Percentiles rank a stretch among this genome's conserved stretches.
Evolutionary conservation across 2,797 vertebrate species (phyloP).

Genomic region (Coregonus sp.): DNA sequence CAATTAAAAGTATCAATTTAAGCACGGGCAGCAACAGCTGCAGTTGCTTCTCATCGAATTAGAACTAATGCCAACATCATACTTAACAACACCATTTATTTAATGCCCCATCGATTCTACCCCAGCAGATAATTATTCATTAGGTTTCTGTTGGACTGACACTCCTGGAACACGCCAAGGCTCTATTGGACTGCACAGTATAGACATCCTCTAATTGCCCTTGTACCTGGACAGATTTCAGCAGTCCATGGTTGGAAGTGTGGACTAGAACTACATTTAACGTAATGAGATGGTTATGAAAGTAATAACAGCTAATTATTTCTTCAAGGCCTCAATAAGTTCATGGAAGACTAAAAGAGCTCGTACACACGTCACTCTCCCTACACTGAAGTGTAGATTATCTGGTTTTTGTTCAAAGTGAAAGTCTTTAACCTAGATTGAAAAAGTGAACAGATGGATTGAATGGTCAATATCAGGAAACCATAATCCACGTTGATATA

Average conservation of each 20-base stretch:
- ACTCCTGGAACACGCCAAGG: background rate
- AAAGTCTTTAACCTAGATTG: background rate
- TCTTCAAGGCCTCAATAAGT: no score
- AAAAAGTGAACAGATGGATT: no score
- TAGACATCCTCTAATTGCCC: constrained; percentile 22
- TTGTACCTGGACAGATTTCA: background rate
- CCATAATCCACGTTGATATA: constrained; percentile 21
- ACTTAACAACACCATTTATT: constrained; percentile 65
- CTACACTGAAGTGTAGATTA: no score
- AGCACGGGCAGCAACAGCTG: constrained; percentile 22
- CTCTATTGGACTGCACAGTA: no score
- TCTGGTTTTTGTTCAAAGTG: background rate
- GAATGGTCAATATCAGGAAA: constrained; percentile 12
- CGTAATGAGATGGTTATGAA: no score
- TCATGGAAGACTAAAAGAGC: no score
- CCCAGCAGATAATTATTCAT: constrained; percentile 59
- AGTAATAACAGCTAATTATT: no score
- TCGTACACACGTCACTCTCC: no score
- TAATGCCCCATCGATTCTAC: constrained; percentile 65
- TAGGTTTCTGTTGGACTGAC: constrained; percentile 52
- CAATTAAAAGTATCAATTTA: constrained; percentile 54
- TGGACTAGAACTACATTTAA: no score
- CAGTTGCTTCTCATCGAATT: constrained; percentile 48
- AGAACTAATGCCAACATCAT: constrained; percentile 54
- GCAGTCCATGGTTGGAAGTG: no score